Conservation (phyloP, 2,113 vertebrate genomes). For the Elgaria multicarinata region DNA sequence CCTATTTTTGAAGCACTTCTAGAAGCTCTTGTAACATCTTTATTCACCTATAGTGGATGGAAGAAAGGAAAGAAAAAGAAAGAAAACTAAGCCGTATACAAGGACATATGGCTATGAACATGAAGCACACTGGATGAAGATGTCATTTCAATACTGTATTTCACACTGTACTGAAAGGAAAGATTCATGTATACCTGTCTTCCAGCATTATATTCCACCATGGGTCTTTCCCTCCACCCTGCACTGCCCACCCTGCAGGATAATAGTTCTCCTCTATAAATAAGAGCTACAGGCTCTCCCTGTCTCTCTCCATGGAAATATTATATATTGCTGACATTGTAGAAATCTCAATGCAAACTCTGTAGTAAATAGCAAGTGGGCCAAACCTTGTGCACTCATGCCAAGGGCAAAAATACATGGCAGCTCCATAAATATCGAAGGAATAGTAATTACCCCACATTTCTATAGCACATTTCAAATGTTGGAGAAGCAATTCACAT, state of each 20-base stretch:
- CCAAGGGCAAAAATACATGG: not conserved
- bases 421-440: not conserved
- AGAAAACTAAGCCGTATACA: too few species aligned
- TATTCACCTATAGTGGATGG: not conserved
- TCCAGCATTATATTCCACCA: not conserved
- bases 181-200: not conserved
- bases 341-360: conserved; percentile 1
- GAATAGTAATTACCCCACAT: not conserved
- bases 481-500: not conserved
- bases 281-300: not conserved
- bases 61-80: not conserved
- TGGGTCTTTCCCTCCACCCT: not conserved
- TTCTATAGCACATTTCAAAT: not conserved
- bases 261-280: not conserved
- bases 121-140: not conserved
- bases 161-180: not conserved
- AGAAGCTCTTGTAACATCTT: not conserved
- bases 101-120: not conserved
- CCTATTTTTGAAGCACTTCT: not conserved
- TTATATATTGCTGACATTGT: conserved; percentile 1
- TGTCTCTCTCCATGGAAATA: not conserved
- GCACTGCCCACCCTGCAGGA: not conserved
- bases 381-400: not conserved
- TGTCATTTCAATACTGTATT: conserved; percentile 21
- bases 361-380: not conserved